Evolutionary conservation across 2,797 vertebrate genomes (phyloP).

Genomic region (Alca torda): DNA sequence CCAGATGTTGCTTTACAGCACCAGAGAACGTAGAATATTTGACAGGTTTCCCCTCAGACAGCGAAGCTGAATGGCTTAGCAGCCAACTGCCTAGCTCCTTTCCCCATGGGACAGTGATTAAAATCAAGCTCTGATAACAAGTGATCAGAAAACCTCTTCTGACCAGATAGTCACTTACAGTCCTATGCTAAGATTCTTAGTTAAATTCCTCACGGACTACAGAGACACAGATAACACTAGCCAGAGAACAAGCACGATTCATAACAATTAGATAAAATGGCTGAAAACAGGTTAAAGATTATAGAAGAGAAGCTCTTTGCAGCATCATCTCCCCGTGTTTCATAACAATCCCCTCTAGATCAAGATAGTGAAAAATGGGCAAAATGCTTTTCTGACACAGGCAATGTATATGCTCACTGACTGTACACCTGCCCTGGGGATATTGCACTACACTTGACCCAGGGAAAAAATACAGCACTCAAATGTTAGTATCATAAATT

Average conservation of each 20-base stretch:
- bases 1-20: conserved; percentile 37
- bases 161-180: background rate
- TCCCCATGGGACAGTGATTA: background rate
- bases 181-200: background rate
- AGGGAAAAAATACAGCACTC: conserved; percentile 11
- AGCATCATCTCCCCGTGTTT: background rate
- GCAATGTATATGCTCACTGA: background rate
- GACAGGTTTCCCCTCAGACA: conserved; percentile 30
- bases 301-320: background rate
- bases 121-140: conserved; percentile 37
- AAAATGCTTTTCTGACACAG: conserved; percentile 21
- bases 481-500: conserved; percentile 3
- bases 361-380: background rate
- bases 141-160: conserved; percentile 17
- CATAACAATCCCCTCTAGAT: background rate
- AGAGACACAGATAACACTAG: background rate
- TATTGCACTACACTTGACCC: conserved; percentile 2
- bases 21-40: conserved; percentile 4
- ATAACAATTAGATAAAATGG: conserved; percentile 17
- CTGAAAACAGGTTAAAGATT: conserved; percentile 7
- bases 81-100: background rate
- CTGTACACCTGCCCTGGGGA: conserved; percentile 28
- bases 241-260: background rate
- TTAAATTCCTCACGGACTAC: background rate
- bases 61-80: background rate